Evolutionary conservation across 2,797 vertebrate genomes (phyloP).

Genomic region (Tamandua tetradactyla): DNA sequence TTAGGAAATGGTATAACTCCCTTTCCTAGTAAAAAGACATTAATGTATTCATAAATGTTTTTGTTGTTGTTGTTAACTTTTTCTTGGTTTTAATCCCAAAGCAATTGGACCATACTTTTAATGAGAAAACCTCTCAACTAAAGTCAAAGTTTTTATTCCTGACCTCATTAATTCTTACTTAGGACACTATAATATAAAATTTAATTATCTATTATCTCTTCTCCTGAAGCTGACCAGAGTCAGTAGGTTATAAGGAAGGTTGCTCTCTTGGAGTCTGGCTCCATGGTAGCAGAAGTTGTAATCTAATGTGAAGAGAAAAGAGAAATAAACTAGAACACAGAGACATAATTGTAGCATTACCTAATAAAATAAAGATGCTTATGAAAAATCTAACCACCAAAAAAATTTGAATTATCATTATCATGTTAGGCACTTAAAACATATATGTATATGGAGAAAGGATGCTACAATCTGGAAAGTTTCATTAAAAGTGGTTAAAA

Average conservation of each 20-base stretch:
- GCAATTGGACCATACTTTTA: background rate
- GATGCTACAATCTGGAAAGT: background rate
- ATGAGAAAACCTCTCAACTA: background rate
- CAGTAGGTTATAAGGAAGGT: background rate
- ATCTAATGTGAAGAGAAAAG: background rate
- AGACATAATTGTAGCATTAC: background rate
- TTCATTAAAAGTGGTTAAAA: conserved; percentile 39
- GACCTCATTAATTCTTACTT: conserved; percentile 1
- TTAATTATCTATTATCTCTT: background rate
- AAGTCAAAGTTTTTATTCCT: background rate
- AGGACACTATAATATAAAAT: background rate
- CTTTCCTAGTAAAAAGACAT: background rate
- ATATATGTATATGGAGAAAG: background rate
- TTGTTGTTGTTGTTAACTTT: conserved; percentile 12
- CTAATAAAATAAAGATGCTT: conserved; percentile 2
- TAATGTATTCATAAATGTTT: conserved; percentile 25
- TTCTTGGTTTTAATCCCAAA: conserved; percentile 31
- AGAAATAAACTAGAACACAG: background rate
- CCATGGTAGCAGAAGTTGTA: background rate
- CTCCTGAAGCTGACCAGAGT: background rate
- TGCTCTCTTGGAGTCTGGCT: background rate
- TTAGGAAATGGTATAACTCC: conserved; percentile 9
- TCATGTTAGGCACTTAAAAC: background rate
- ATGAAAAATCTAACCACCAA: background rate
- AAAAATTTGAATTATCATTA: conserved; percentile 3